Conservation (phyloP, 2,113 vertebrate species). For the Todiramphus chloris region DNA sequence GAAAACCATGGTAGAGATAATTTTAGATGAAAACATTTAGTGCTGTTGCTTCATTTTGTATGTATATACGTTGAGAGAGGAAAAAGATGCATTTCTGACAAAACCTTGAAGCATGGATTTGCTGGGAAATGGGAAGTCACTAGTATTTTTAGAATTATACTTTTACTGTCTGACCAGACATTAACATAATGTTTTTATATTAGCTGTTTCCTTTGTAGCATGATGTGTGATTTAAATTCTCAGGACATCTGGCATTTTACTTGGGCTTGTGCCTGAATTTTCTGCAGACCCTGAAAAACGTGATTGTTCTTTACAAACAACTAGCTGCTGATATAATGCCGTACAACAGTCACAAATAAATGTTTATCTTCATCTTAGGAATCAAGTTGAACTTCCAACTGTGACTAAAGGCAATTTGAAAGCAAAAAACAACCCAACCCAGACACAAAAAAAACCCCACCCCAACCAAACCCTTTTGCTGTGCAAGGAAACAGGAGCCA, state of each 20-base stretch:
- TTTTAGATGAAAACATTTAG: background rate
- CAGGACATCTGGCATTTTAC: background rate
- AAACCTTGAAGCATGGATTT: background rate
- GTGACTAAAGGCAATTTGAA: background rate
- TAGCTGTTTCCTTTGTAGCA: background rate
- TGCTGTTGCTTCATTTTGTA: accelerated
- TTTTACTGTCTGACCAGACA: background rate
- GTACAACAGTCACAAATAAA: background rate
- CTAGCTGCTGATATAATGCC: background rate
- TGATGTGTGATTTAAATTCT: background rate
- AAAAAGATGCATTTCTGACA: background rate
- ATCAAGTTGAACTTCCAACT: background rate
- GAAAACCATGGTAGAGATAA: background rate
- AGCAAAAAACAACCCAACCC: background rate
- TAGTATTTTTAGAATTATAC: background rate
- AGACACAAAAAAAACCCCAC: background rate
- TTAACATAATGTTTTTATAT: background rate
- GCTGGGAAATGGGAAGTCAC: background rate
- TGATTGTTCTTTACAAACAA: background rate
- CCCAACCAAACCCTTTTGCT: background rate
- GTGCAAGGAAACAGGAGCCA: background rate
- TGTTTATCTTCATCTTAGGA: background rate
- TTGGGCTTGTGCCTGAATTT: background rate
- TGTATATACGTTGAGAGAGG: background rate
- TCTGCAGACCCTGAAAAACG: background rate